phyloP scores from a whole-genome alignment of 2,888 invertebrate species.

The Sialis fuliginosa region DNA sequence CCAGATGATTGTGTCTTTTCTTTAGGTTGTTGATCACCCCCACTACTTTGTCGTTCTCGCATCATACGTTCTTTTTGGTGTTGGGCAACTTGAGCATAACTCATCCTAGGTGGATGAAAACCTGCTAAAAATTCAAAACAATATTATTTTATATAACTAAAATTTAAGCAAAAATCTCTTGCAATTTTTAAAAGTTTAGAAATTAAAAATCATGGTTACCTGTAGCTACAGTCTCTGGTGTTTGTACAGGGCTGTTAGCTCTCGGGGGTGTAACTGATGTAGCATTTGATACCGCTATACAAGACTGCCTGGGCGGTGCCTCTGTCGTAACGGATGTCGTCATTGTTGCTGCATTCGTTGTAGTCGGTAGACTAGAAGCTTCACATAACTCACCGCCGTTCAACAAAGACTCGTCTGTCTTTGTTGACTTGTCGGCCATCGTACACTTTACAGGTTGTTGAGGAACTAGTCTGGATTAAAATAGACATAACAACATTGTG shows the following conservation, averaged over 20 bases:
- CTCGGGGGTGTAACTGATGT: background rate
- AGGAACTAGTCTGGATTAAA: slow-evolving; percentile 22
- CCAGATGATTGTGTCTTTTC: background rate
- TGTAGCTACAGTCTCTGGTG: background rate
- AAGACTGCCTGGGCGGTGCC: slow-evolving; percentile 16
- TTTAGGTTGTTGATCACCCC: slow-evolving; percentile 7
- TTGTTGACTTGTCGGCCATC: slow-evolving; percentile 51
- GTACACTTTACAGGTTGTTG: slow-evolving; percentile 24
- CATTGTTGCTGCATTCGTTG: slow-evolving; percentile 35
- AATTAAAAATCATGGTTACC: too few species aligned
- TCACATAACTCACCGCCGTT: slow-evolving; percentile 17
- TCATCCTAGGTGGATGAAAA: slow-evolving; percentile 28
- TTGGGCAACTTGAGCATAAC: slow-evolving; percentile 49
- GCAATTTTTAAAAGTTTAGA: too few species aligned
- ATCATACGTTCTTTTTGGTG: slow-evolving; percentile 33
- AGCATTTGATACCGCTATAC: slow-evolving; percentile 3
- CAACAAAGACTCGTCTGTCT: slow-evolving; percentile 35
- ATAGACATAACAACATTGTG: slow-evolving; percentile 2
- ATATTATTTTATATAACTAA: too few species aligned
- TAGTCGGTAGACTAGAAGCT: slow-evolving; percentile 20
- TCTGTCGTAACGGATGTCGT: slow-evolving; percentile 25
- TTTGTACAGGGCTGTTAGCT: background rate
- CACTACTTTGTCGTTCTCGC: slow-evolving; percentile 13
- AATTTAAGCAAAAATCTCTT: too few species aligned
- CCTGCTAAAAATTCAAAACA: too few species aligned